Conservation (phyloP, 2,888 invertebrate species). For the Timandra comae region DNA sequence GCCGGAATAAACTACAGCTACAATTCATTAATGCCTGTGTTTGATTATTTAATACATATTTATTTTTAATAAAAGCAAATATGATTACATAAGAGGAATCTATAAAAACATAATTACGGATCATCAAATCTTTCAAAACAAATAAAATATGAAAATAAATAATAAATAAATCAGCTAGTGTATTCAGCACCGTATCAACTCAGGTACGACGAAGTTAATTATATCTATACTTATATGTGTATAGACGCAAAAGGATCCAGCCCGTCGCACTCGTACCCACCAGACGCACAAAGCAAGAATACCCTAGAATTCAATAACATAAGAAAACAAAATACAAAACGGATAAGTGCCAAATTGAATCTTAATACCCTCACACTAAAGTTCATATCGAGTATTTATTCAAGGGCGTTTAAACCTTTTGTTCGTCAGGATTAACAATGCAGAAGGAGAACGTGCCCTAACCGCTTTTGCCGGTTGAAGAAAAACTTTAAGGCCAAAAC, state of each 20-base stretch:
- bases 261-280: constrained; percentile 69
- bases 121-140: no score
- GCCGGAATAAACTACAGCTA: no score
- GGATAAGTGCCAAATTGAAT: constrained; percentile 37
- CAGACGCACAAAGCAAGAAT: constrained; percentile 67
- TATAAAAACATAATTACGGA: no score
- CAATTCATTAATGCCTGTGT: no score
- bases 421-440: constrained; percentile 38
- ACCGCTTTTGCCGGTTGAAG: constrained; percentile 64
- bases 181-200: constrained; percentile 42
- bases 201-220: constrained; percentile 71
- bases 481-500: constrained; percentile 41
- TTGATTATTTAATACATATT: no score
- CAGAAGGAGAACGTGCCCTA: constrained; percentile 70
- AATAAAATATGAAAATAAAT: no score
- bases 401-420: constrained; percentile 40
- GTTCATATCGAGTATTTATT: constrained; percentile 37
- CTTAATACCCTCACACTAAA: constrained; percentile 44
- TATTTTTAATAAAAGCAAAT: no score
- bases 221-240: constrained; percentile 45
- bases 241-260: constrained; percentile 66
- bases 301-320: constrained; percentile 40
- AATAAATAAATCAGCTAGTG: constrained; percentile 32
- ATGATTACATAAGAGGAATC: no score
- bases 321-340: constrained; percentile 43